These are phyloP conservation scores for Anthopleura sola DNA, from an alignment of 64 coral and sea anemone genomes.

Conservation along the genomic window DNA sequence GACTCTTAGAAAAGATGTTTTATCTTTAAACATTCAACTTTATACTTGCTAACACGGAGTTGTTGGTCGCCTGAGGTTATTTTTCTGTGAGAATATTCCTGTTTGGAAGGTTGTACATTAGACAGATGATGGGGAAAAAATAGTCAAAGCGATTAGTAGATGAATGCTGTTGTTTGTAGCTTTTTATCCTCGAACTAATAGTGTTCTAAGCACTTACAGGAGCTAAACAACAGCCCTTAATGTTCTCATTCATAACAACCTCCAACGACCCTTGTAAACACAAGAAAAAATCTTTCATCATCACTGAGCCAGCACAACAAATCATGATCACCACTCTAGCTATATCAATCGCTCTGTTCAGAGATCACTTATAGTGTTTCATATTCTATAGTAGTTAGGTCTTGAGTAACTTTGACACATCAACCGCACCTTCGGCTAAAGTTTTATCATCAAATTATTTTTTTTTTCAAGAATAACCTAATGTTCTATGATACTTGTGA, in stretches of 20 bases:
- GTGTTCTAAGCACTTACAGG: slow-evolving; percentile 13
- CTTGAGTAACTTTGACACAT: too few species aligned
- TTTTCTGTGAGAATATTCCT: background rate
- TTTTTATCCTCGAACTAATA: slow-evolving; percentile 9
- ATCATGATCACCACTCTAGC: too few species aligned
- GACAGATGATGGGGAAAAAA: background rate
- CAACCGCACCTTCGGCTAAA: too few species aligned
- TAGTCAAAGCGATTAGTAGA: slow-evolving; percentile 4
- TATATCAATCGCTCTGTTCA: too few species aligned
- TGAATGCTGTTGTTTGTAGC: slow-evolving; percentile 6
- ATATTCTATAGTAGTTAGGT: too few species aligned
- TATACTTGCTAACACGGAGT: background rate
- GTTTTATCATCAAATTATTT: too few species aligned
- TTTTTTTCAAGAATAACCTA: too few species aligned
- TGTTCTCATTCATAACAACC: background rate
- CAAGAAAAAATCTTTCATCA: background rate
- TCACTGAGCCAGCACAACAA: too few species aligned
- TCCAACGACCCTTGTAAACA: background rate
- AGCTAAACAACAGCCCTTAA: slow-evolving; percentile 1
- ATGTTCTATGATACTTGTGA: too few species aligned
- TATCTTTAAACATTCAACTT: background rate
- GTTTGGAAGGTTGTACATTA: slow-evolving; percentile 13
- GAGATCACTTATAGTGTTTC: too few species aligned
- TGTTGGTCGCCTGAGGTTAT: background rate
- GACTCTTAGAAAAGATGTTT: background rate